phyloP scores from a whole-genome alignment of 2,113 vertebrate species.

The Peromyscus leucopus region DNA sequence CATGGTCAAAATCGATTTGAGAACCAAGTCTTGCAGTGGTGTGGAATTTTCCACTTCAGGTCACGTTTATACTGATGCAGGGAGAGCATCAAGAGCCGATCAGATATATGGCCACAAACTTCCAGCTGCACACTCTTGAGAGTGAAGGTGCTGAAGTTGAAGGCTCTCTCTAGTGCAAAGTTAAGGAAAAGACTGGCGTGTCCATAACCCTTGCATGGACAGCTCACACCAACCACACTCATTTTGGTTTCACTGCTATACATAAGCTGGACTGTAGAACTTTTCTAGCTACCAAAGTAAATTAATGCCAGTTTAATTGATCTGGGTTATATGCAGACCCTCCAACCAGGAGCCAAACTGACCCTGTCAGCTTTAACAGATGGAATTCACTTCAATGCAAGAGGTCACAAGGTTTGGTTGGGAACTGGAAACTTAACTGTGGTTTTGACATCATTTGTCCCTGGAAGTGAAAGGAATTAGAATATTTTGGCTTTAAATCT shows the following conservation, averaged over 20 bases:
- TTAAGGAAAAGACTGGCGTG: slow-evolving; percentile 92
- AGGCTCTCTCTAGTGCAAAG: slow-evolving; percentile 97
- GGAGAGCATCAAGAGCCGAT: background rate
- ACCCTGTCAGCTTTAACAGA: slow-evolving; percentile 95
- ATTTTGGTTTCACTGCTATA: slow-evolving; percentile 94
- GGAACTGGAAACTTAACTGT: slow-evolving; percentile 94
- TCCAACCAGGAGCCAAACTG: slow-evolving; percentile 95
- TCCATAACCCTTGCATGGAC: slow-evolving; percentile 96
- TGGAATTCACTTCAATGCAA: slow-evolving; percentile 94
- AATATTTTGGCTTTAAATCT: slow-evolving; percentile 87
- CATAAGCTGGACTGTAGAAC: slow-evolving; percentile 94
- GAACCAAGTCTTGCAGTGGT: slow-evolving; percentile 95
- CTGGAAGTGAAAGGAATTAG: slow-evolving; percentile 80
- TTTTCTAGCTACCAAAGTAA: slow-evolving; percentile 95
- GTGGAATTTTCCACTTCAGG: slow-evolving; percentile 84
- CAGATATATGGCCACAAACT: slow-evolving; percentile 89
- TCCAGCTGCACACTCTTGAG: slow-evolving; percentile 95
- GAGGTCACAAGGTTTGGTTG: slow-evolving; percentile 96
- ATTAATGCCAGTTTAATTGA: slow-evolving; percentile 95
- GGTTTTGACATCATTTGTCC: slow-evolving; percentile 78
- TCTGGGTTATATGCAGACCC: slow-evolving; percentile 94
- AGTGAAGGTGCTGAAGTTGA: slow-evolving; percentile 96
- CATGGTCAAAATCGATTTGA: slow-evolving; percentile 94
- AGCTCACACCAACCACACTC: slow-evolving; percentile 94
- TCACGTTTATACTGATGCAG: background rate